Evolutionary conservation across 30 jellyfish, hydroid and myxozoan genomes (phyloP).

Genomic region (Phacellophora camtschatica): DNA sequence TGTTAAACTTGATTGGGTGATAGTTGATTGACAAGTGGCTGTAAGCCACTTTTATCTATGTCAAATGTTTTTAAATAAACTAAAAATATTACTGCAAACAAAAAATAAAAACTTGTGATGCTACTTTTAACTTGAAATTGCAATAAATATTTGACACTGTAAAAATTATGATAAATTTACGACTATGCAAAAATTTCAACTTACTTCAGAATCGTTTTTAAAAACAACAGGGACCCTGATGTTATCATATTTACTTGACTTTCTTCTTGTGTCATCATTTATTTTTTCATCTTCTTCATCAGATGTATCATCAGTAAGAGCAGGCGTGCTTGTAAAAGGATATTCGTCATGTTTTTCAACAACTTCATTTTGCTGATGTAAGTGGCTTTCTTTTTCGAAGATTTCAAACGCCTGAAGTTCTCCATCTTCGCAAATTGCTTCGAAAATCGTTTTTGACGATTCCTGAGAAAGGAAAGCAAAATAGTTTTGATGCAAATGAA

Average conservation of each 20-base stretch:
- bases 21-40: no score
- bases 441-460: constrained; percentile 11
- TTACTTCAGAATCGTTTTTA: constrained; percentile 22
- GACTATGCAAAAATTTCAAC: neutral
- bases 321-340: constrained; percentile 56
- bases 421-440: constrained; percentile 58
- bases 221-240: constrained; percentile 36
- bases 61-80: no score
- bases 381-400: neutral
- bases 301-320: constrained; percentile 26
- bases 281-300: neutral
- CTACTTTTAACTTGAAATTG: neutral
- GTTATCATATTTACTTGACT: neutral
- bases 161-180: no score
- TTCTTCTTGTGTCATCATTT: neutral
- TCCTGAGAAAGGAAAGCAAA: constrained; percentile 18
- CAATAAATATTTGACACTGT: no score
- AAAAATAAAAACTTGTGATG: neutral
- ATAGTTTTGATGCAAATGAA: no score
- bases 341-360: neutral
- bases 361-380: neutral
- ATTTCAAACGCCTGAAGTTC: constrained; percentile 54
- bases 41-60: no score
- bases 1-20: no score
- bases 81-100: no score